Percentiles rank a stretch among this genome's conserved stretches.
phyloP scores from a whole-genome alignment of 2,888 invertebrate genomes.

The Lithosia quadra region DNA sequence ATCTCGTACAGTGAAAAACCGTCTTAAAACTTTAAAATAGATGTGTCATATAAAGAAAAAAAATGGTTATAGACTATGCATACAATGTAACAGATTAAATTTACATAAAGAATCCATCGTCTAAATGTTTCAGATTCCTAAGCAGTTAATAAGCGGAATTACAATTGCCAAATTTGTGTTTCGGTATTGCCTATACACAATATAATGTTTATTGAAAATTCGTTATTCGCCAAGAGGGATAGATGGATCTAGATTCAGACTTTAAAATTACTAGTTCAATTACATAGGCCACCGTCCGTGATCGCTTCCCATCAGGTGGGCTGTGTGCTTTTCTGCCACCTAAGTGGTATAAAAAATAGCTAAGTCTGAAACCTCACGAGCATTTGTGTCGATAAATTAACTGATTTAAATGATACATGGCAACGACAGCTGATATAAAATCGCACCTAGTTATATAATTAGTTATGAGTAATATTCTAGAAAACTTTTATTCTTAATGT shows the following conservation, averaged over 20 bases:
- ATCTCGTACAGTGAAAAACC: neutral
- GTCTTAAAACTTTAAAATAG: neutral
- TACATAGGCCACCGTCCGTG: too few species aligned
- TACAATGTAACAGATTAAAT: conserved; percentile 18
- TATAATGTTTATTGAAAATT: too few species aligned
- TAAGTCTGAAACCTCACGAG: too few species aligned
- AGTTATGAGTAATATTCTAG: neutral
- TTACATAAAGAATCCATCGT: conserved; percentile 23
- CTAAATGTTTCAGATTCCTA: conserved; percentile 18
- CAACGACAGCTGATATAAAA: neutral
- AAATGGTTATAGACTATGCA: conserved; percentile 23
- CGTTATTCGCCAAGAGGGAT: neutral
- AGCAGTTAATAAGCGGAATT: conserved; percentile 20
- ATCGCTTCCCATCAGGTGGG: too few species aligned
- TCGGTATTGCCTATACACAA: neutral
- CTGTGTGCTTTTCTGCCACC: too few species aligned
- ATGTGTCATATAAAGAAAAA: conserved; percentile 1
- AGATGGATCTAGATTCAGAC: neutral
- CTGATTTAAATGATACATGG: neutral
- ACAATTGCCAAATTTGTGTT: conserved; percentile 23
- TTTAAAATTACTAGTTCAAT: too few species aligned
- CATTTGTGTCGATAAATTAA: neutral
- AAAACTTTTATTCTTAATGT: neutral
- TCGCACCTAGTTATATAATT: neutral
- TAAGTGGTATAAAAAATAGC: too few species aligned